Conservation (phyloP, 1,140 invertebrate species). For the Neuroterus valhalla region DNA sequence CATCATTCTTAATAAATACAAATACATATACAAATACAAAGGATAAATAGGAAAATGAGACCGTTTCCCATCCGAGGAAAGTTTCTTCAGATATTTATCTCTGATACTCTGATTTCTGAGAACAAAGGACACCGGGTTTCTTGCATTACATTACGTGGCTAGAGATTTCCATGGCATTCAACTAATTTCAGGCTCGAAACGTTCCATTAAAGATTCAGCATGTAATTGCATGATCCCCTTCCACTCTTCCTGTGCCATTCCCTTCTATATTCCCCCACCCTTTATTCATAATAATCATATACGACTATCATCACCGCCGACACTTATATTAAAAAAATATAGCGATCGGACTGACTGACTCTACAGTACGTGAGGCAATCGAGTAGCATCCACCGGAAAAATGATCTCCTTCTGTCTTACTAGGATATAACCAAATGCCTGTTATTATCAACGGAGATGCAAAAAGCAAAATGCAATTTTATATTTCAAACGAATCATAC, state of each 20-base stretch:
- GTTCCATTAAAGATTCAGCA: conserved; percentile 76
- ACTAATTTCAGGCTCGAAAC: conserved; percentile 74
- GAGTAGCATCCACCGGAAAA: conserved; percentile 50
- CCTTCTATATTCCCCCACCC: background rate
- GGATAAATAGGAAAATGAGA: too few relatives aligned
- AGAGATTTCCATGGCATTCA: conserved; percentile 72
- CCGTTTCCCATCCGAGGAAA: too few relatives aligned
- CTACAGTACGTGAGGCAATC: conserved; percentile 41
- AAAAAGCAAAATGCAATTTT: background rate
- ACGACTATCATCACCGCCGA: conserved; percentile 37
- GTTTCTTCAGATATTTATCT: too few relatives aligned
- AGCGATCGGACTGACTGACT: conserved; percentile 50
- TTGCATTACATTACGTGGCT: conserved; percentile 60
- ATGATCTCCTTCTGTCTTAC: conserved; percentile 34
- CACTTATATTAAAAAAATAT: conserved; percentile 50
- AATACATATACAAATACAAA: too few relatives aligned
- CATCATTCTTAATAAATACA: too few relatives aligned
- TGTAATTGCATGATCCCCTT: conserved; percentile 73
- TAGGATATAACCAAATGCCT: background rate
- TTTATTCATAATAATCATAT: conserved; percentile 1
- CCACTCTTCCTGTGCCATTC: conserved; percentile 48
- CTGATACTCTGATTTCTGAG: too few relatives aligned
- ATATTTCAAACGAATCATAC: too few relatives aligned
- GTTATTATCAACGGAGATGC: background rate
- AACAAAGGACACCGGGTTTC: too few relatives aligned